Conservation (phyloP, 2,113 vertebrate species). For the Noctilio leporinus region DNA sequence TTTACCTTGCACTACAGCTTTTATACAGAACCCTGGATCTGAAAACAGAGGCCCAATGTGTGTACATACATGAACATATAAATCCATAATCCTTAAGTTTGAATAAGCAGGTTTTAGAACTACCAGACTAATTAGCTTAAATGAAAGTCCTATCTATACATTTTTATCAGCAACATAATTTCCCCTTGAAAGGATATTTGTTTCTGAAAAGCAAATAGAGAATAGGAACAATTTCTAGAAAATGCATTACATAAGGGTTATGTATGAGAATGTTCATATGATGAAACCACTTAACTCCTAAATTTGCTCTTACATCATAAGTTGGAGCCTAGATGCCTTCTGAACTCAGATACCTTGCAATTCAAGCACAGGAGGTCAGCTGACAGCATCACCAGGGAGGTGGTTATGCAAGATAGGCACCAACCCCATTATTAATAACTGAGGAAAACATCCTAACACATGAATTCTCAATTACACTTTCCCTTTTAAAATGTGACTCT, state of each 20-base stretch:
- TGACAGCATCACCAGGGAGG: not conserved
- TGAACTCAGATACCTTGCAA: not conserved
- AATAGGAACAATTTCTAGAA: not conserved
- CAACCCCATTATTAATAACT: not conserved
- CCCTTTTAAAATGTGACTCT: not conserved
- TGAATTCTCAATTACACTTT: not conserved
- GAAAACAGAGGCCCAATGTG: not conserved
- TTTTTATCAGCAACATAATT: not conserved
- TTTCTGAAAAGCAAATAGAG: not conserved
- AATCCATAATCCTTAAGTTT: not conserved
- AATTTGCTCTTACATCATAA: not conserved
- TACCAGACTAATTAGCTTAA: not conserved
- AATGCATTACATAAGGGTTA: not conserved
- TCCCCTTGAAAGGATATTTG: not conserved
- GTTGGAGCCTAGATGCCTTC: not conserved
- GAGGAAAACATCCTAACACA: not conserved
- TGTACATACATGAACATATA: accelerated
- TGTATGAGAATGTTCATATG: not conserved
- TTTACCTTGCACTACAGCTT: not conserved
- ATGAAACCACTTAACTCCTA: not conserved
- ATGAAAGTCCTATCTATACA: not conserved
- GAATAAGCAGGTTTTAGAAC: not conserved
- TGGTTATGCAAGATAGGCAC: not conserved
- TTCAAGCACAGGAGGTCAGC: not conserved
- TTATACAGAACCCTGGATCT: not conserved